Evolutionary conservation across 2,888 invertebrate genomes (phyloP).

Genomic region (Sipha maydis): DNA sequence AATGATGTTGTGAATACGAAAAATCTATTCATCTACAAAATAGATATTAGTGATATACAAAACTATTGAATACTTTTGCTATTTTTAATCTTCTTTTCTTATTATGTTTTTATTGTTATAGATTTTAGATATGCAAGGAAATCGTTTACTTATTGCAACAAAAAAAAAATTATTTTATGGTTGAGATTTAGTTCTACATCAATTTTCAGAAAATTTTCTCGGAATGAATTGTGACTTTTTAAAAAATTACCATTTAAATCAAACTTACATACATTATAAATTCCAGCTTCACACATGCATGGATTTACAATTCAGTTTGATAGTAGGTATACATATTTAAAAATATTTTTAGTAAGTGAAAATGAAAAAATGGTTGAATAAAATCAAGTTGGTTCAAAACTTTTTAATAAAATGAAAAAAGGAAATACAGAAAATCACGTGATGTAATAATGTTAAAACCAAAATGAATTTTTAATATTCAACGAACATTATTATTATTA

Average conservation of each 20-base stretch:
- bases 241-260: conserved; percentile 1
- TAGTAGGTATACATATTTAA: not conserved
- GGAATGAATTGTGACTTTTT: conserved; percentile 19
- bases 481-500: too few relatives aligned
- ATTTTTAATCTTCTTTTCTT: not conserved
- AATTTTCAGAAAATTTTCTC: conserved; percentile 23
- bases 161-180: not conserved
- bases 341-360: not conserved
- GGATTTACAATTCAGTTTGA: not conserved
- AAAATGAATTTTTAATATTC: too few relatives aligned
- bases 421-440: not conserved
- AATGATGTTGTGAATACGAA: not conserved
- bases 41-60: not conserved
- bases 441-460: not conserved
- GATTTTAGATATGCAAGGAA: conserved; percentile 1
- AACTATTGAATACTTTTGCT: not conserved
- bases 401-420: not conserved
- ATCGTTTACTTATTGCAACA: not conserved
- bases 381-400: not conserved
- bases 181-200: not conserved
- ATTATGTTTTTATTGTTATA: not conserved
- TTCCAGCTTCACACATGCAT: not conserved
- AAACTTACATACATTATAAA: not conserved
- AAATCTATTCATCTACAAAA: too few relatives aligned
- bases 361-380: not conserved